Evolutionary conservation across 2,888 invertebrate species (phyloP).

Genomic region (Andrena haemorrhoa): DNA sequence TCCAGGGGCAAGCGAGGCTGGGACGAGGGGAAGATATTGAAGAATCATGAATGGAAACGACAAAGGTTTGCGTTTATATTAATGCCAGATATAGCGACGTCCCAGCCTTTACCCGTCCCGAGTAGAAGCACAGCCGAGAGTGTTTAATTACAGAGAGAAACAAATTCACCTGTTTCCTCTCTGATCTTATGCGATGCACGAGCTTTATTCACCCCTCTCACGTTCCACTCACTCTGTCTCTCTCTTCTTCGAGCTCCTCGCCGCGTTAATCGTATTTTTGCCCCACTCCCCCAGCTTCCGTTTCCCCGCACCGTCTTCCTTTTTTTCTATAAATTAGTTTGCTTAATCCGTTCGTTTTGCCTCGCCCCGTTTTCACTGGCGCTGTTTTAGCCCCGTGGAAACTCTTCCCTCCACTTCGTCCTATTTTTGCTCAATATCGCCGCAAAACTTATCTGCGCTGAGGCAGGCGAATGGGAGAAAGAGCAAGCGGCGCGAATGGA

Average conservation of each 20-base stretch:
- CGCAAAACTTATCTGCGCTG: neutral
- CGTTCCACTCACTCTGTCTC: neutral
- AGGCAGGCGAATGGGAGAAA: neutral
- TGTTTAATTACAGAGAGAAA: constrained; percentile 48
- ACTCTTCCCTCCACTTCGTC: neutral
- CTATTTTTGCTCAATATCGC: neutral
- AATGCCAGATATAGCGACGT: constrained; percentile 26
- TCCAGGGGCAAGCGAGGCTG: constrained; percentile 4
- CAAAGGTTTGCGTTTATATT: constrained; percentile 45
- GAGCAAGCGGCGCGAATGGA: too few species aligned
- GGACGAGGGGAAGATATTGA: constrained; percentile 32
- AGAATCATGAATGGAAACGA: constrained; percentile 38
- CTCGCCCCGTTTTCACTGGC: constrained; percentile 9
- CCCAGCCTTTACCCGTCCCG: neutral
- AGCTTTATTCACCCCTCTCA: neutral
- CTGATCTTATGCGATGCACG: constrained; percentile 11
- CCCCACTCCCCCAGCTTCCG: neutral
- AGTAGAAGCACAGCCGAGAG: neutral
- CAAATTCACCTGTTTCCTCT: constrained; percentile 35
- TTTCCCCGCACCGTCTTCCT: neutral
- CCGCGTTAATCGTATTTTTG: constrained; percentile 35
- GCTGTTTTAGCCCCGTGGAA: constrained; percentile 10
- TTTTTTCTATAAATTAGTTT: constrained; percentile 50
- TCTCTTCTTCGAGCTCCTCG: neutral
- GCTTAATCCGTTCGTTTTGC: constrained; percentile 50